Base-by-base conservation (phyloP, 2,888 invertebrate genomes). In the Dasypolia templi region DNA sequence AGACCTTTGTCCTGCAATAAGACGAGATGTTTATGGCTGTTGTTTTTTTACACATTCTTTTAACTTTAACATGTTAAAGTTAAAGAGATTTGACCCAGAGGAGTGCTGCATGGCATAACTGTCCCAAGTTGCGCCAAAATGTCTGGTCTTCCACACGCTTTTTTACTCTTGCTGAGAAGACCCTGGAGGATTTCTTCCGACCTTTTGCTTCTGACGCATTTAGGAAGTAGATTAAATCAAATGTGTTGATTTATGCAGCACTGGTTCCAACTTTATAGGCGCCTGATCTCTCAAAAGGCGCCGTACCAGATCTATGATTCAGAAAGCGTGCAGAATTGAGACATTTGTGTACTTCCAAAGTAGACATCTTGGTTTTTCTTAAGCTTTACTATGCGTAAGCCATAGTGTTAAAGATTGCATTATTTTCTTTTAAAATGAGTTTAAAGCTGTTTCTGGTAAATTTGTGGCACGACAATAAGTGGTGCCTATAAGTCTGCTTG, bases 281-380 rank as follows among this genome's bases (percentile, higher is more conserved):
- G 61, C 55, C 70, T 61, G 80, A 59, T 64, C 53, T 77, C 64
- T 59, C 59, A 79, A 51, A 67, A 72, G 79, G 82, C 71, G 77
- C 70, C 56, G 51, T 49, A 61, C 32, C 0, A 55, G 42, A 77
- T 77, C 65, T 53, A 49, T 49, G 42, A 77, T 77, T 74, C 77
- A 81, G 35, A 49, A 35, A 49, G 65, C 75, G 77, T 77, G n/a
- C 53, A 12, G 11, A 46, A 9, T 35, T 75, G 49, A 55, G 65
- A 81, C 75, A 61, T 61, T n/a, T 49, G 29, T 64, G 59, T 14
- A 74, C 42, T 80, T 46, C 32, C 14, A 49, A 77, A 81, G 80
- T 74, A 58, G 79, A 58, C 17, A 32, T 35, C 39, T 61, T 53
- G 22, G 35, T 17, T 49, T 74, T 64, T 49, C 19, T 59, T 49